Percentiles rank a stretch among this genome's conserved stretches.
phyloP scores from a whole-genome alignment of 2,113 vertebrate genomes.

The Antigone vipio region DNA sequence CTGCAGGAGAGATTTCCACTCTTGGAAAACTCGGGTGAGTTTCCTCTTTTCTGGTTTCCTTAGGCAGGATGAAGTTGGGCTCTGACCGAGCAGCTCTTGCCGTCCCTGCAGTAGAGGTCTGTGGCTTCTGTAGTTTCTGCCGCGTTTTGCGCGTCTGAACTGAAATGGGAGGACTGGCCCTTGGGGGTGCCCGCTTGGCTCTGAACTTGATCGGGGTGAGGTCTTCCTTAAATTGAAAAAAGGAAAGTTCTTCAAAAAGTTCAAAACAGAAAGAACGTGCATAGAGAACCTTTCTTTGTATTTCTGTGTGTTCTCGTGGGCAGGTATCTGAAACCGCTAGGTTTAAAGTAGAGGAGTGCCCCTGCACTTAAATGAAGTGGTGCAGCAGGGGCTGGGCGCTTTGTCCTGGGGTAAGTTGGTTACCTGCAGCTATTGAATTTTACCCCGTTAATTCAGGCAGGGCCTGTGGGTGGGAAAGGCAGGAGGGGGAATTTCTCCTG shows the following conservation, averaged over 20 bases:
- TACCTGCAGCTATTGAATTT: fast-evolving
- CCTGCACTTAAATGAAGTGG: fast-evolving
- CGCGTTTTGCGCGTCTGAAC: not conserved
- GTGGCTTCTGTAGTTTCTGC: not conserved
- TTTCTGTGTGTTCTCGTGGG: fast-evolving
- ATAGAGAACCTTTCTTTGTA: fast-evolving
- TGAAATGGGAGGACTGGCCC: not conserved
- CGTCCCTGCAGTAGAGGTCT: not conserved
- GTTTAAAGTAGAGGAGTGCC: not conserved
- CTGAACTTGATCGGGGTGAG: not conserved
- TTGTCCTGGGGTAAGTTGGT: too few relatives aligned
- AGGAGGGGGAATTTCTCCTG: not conserved
- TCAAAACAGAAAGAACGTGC: not conserved
- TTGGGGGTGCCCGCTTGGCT: not conserved
- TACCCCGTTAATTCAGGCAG: not conserved
- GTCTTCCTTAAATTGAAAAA: not conserved
- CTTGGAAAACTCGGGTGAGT: not conserved
- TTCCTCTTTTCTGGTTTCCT: not conserved
- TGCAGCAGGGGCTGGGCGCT: not conserved
- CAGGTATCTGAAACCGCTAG: fast-evolving
- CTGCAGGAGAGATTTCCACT: not conserved
- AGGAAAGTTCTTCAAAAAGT: too few relatives aligned
- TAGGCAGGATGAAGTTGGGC: not conserved
- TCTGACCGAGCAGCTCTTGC: not conserved
- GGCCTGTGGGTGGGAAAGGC: not conserved